phyloP scores from a whole-genome alignment of 2,888 invertebrate species.

The Drosophila pseudotakahashii region DNA sequence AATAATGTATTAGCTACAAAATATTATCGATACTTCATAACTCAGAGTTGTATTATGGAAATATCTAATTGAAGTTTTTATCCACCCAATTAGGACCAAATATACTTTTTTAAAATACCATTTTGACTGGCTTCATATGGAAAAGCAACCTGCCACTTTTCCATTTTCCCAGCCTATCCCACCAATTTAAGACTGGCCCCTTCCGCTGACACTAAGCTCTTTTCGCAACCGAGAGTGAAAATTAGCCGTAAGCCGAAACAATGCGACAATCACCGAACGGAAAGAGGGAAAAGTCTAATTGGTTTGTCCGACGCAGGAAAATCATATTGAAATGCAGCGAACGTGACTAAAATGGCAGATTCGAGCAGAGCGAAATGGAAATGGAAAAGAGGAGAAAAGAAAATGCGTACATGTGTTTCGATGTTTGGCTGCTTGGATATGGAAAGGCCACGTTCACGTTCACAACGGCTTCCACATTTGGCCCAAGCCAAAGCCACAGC shows the following conservation, averaged over 20 bases:
- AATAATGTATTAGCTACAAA: neutral
- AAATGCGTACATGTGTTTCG: conserved; percentile 20
- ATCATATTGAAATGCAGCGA: conserved; percentile 60
- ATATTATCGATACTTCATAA: too few species aligned
- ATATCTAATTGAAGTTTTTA: too few species aligned
- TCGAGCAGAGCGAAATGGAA: conserved; percentile 41
- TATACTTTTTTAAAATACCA: too few species aligned
- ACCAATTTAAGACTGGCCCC: neutral
- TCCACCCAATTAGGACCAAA: too few species aligned
- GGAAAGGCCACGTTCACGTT: conserved; percentile 41
- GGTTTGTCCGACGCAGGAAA: conserved; percentile 43
- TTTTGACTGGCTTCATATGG: too few species aligned
- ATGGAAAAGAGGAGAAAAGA: conserved; percentile 24
- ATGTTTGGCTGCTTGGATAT: conserved; percentile 1
- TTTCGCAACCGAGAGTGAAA: conserved; percentile 19
- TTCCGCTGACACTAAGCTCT: neutral
- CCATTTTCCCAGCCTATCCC: neutral
- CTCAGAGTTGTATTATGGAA: too few species aligned
- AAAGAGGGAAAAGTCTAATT: conserved; percentile 41
- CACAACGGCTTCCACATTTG: conserved; percentile 29
- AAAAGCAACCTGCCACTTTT: neutral
- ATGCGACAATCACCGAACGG: conserved; percentile 36
- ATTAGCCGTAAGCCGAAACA: conserved; percentile 31
- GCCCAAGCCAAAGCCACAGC: conserved; percentile 1
- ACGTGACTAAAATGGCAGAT: conserved; percentile 70